phyloP scores from a whole-genome alignment of 2,113 vertebrate species.

The Strix aluco region DNA sequence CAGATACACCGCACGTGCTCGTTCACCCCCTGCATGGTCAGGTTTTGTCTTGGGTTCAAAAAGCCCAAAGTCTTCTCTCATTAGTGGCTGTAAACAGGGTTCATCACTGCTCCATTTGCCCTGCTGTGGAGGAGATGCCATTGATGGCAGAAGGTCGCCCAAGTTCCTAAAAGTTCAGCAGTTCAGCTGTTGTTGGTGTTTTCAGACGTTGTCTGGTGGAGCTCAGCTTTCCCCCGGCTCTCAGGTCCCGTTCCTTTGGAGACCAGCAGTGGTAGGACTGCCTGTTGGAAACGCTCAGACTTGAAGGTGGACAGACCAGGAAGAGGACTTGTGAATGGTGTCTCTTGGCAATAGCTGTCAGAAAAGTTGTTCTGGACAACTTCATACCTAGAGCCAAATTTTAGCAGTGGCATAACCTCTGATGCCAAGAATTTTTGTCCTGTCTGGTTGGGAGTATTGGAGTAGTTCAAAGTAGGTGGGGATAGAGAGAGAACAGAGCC shows the following conservation, averaged over 20 bases:
- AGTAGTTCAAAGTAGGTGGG: not conserved
- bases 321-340: not conserved
- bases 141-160: not conserved
- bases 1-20: fast-evolving
- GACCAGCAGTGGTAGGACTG: not conserved
- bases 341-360: not conserved
- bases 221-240: not conserved
- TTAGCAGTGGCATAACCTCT: not conserved
- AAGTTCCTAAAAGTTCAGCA: not conserved
- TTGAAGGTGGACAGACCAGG: not conserved
- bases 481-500: not conserved
- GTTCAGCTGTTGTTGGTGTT: not conserved
- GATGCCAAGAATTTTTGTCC: not conserved
- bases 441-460: not conserved
- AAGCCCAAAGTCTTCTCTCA: not conserved
- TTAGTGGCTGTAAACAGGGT: not conserved
- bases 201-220: not conserved
- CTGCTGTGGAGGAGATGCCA: not conserved
- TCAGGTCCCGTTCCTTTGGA: not conserved
- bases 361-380: not conserved
- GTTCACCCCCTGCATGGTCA: not conserved
- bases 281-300: not conserved
- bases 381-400: not conserved
- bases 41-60: not conserved
- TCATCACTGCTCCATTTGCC: not conserved